Evolutionary conservation across 2,797 vertebrate genomes (phyloP).

Genomic region (Halcyon chelicuti): DNA sequence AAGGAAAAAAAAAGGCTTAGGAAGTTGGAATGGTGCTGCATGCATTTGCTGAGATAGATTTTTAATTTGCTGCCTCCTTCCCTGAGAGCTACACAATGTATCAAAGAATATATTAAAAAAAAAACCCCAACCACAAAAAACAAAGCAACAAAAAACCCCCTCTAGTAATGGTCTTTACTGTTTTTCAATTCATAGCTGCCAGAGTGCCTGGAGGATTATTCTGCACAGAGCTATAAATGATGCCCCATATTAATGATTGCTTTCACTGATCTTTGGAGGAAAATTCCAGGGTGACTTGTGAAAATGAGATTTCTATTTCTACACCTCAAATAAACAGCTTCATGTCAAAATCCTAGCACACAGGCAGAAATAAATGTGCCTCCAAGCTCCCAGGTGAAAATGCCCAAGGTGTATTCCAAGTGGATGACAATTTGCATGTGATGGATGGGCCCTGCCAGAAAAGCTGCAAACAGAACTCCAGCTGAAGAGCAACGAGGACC

Average conservation of each 20-base stretch:
- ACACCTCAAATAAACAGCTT: not conserved
- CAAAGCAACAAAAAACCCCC: not conserved
- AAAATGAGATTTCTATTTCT: constrained; percentile 36
- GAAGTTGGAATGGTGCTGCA: not conserved
- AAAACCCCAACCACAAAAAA: too few species aligned
- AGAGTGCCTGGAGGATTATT: constrained; percentile 25
- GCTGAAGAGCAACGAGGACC: not conserved
- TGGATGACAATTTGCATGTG: not conserved
- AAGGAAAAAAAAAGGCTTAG: not conserved
- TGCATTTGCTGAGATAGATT: not conserved
- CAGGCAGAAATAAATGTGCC: not conserved
- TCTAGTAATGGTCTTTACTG: not conserved
- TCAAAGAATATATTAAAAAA: not conserved
- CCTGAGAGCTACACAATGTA: not conserved
- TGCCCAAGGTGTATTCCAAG: not conserved
- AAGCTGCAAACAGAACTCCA: not conserved
- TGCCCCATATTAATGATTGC: constrained; percentile 6
- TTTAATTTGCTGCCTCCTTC: not conserved
- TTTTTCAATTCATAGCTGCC: not conserved
- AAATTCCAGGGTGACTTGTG: not conserved
- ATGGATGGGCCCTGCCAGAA: not conserved
- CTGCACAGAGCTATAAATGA: constrained; percentile 23
- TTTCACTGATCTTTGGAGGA: constrained; percentile 31
- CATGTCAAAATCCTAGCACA: constrained; percentile 3
- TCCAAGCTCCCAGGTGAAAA: not conserved